These are phyloP conservation scores for Ferrisia virgata DNA, from an alignment of 2,888 invertebrate species.

Conservation along the genomic window DNA sequence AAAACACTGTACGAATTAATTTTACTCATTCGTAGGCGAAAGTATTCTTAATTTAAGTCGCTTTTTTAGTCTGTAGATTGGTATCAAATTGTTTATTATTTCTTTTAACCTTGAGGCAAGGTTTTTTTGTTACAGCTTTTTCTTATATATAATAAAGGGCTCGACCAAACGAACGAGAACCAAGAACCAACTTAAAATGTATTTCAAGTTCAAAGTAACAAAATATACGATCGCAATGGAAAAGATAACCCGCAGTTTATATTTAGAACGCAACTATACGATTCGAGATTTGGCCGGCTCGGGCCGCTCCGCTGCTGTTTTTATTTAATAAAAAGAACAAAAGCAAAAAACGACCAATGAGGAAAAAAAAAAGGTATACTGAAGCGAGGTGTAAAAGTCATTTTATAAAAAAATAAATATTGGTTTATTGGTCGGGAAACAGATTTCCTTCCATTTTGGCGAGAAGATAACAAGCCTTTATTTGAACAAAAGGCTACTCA, in stretches of 20 bases:
- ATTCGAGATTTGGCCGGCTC: too few species aligned
- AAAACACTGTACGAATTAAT: not conserved
- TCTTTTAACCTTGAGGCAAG: not conserved
- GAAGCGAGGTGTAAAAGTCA: conserved; percentile 5
- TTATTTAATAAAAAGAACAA: conserved; percentile 9
- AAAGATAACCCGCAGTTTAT: not conserved
- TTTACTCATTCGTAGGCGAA: not conserved
- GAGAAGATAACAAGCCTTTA: conserved; percentile 12
- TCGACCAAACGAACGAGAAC: too few species aligned
- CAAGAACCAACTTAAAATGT: not conserved
- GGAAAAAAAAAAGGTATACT: not conserved
- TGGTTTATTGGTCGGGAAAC: not conserved
- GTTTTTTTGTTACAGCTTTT: not conserved
- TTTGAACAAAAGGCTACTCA: conserved; percentile 9
- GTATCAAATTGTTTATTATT: not conserved
- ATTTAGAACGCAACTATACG: not conserved
- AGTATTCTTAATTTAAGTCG: not conserved
- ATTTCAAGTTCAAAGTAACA: not conserved
- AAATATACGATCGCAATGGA: not conserved
- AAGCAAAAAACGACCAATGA: not conserved
- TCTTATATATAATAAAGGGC: not conserved
- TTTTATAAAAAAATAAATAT: conserved; percentile 17
- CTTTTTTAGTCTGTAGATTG: not conserved
- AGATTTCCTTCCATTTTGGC: conserved; percentile 5
- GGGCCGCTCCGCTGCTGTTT: not conserved